Evolutionary conservation across 2,797 vertebrate genomes (phyloP).

Genomic region (Sebastiscus albofasciatus): DNA sequence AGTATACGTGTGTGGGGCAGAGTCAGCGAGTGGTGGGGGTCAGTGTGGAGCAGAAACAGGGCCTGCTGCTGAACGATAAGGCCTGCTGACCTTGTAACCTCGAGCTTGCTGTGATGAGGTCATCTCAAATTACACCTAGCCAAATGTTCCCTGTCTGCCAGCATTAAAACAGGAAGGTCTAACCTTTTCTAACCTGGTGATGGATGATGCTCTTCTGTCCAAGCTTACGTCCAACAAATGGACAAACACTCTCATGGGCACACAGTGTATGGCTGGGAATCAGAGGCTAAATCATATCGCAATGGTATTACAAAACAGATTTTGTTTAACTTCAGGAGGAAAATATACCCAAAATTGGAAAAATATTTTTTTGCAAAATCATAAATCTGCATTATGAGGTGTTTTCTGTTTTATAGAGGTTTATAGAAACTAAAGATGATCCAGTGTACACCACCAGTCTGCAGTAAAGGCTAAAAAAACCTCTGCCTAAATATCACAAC

Average conservation of each 20-base stretch:
- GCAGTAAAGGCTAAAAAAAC: not conserved
- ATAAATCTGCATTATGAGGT: not conserved
- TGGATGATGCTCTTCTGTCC: conserved; percentile 45
- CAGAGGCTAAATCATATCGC: not conserved
- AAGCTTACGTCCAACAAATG: conserved; percentile 33
- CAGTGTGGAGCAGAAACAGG: conserved; percentile 47
- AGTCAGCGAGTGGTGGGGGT: conserved; percentile 21
- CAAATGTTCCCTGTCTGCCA: conserved; percentile 65
- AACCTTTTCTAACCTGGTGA: conserved; percentile 46
- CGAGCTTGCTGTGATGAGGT: conserved; percentile 51
- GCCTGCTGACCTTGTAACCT: conserved; percentile 68
- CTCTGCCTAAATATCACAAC: not conserved
- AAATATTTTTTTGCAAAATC: not conserved
- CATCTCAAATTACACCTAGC: conserved; percentile 69
- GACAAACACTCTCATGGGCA: not conserved
- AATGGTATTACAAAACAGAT: not conserved
- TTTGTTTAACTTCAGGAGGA: not conserved
- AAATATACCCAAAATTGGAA: not conserved
- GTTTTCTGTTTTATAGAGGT: not conserved
- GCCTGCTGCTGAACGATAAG: conserved; percentile 69
- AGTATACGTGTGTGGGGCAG: not conserved
- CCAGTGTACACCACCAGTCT: not conserved
- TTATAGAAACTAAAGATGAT: not conserved
- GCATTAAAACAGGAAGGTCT: conserved; percentile 58
- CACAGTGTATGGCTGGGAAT: not conserved